phyloP scores from a whole-genome alignment of 2,797 vertebrate genomes.

The Threskiornis aethiopicus region DNA sequence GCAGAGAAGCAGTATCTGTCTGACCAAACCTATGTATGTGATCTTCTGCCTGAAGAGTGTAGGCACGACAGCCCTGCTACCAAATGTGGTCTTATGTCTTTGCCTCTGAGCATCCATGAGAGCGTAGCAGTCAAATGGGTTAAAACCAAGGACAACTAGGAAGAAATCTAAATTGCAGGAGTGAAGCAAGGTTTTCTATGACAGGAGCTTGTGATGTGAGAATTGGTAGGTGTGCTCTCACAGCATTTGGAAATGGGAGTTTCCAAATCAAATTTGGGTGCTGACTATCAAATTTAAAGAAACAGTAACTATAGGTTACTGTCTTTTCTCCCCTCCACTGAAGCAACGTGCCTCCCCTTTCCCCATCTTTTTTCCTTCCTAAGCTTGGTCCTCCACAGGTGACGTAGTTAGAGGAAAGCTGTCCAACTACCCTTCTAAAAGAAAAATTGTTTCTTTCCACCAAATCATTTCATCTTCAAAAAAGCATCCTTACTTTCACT shows the following conservation, averaged over 20 bases:
- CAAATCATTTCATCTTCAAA: background rate
- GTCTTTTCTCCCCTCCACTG: background rate
- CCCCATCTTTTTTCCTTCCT: background rate
- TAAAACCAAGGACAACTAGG: background rate
- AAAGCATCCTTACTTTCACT: background rate
- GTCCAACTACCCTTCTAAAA: background rate
- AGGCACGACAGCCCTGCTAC: background rate
- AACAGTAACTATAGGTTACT: background rate
- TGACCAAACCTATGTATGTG: background rate
- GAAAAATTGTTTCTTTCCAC: background rate
- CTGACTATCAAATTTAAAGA: background rate
- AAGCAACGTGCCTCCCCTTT: background rate
- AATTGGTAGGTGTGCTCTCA: background rate
- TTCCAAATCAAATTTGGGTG: no score
- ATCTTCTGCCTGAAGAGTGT: background rate
- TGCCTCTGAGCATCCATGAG: background rate
- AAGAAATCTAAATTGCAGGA: background rate
- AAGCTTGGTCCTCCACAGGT: background rate
- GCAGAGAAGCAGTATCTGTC: background rate
- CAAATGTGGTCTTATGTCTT: background rate
- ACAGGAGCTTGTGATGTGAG: background rate
- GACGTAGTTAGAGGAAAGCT: background rate
- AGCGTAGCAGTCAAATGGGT: background rate
- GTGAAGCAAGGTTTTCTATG: background rate
- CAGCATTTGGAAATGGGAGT: background rate